A percentile compares a stretch with the other conserved stretches of the same genome.
These are phyloP conservation scores for Phragmatobia fuliginosa DNA, from an alignment of 2,888 invertebrate species.

Conservation along the genomic window DNA sequence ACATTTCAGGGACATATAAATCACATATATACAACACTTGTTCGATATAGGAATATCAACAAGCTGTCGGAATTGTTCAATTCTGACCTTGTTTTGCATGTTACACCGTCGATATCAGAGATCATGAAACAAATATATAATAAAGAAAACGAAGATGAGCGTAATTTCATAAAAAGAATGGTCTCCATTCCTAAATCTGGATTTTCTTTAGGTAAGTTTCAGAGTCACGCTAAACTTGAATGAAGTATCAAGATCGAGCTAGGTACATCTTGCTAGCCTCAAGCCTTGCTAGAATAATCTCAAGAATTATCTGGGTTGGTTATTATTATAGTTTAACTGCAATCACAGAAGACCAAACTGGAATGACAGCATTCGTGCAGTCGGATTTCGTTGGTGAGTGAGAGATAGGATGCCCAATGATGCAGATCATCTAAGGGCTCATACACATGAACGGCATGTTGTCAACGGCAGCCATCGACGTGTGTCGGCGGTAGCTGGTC, in stretches of 20 bases:
- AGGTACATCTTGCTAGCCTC: no score
- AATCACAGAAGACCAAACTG: no score
- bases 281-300: no score
- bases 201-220: constrained; percentile 32
- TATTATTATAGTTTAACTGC: no score
- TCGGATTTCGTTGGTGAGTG: no score
- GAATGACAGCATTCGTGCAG: no score
- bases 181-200: constrained; percentile 5
- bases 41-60: constrained; percentile 44
- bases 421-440: no score
- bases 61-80: constrained; percentile 55
- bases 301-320: no score
- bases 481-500: no score
- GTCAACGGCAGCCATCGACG: no score
- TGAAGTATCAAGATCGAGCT: background rate
- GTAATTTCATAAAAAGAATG: constrained; percentile 33
- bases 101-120: constrained; percentile 47
- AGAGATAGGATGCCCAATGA: no score
- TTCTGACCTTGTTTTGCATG: constrained; percentile 45
- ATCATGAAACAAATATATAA: constrained; percentile 43
- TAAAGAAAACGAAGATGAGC: constrained; percentile 30
- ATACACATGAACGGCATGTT: no score
- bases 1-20: constrained; percentile 63
- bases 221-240: background rate
- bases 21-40: constrained; percentile 61